Conservation (phyloP, 2,888 invertebrate genomes). For the Asteroscopus sphinx region DNA sequence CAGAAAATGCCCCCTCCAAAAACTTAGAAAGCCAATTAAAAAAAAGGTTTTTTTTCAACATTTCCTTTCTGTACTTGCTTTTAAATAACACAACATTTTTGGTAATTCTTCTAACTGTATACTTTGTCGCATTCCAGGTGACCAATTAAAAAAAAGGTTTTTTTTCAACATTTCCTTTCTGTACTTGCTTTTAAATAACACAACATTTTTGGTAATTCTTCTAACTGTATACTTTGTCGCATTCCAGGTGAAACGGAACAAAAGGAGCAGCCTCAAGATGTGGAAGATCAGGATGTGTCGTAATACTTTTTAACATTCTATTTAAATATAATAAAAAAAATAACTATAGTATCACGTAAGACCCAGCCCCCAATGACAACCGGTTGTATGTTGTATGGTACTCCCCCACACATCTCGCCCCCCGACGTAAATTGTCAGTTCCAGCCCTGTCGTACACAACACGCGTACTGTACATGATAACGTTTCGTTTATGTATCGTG, state of each 20-base stretch:
- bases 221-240: constrained; percentile 27
- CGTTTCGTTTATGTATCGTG: constrained; percentile 78
- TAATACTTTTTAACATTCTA: constrained; percentile 91
- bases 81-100: neutral
- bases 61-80: too few relatives aligned
- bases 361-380: constrained; percentile 85
- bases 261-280: constrained; percentile 97
- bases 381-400: constrained; percentile 75
- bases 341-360: constrained; percentile 88
- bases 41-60: too few relatives aligned
- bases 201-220: neutral
- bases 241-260: constrained; percentile 95
- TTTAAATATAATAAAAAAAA: constrained; percentile 86
- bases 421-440: constrained; percentile 64
- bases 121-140: constrained; percentile 90
- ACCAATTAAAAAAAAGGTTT: too few relatives aligned
- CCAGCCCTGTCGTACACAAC: constrained; percentile 46
- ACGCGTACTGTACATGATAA: constrained; percentile 57
- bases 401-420: constrained; percentile 56
- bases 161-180: too few relatives aligned
- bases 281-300: constrained; percentile 98
- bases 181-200: too few relatives aligned
- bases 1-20: too few relatives aligned
- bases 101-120: constrained; percentile 15
- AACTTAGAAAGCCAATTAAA: too few relatives aligned